Evolutionary conservation across 2,888 invertebrate species (phyloP), one percentile per base, ranked within the genome.

Genomic region (Caenorhabditis auriculariae): DNA sequence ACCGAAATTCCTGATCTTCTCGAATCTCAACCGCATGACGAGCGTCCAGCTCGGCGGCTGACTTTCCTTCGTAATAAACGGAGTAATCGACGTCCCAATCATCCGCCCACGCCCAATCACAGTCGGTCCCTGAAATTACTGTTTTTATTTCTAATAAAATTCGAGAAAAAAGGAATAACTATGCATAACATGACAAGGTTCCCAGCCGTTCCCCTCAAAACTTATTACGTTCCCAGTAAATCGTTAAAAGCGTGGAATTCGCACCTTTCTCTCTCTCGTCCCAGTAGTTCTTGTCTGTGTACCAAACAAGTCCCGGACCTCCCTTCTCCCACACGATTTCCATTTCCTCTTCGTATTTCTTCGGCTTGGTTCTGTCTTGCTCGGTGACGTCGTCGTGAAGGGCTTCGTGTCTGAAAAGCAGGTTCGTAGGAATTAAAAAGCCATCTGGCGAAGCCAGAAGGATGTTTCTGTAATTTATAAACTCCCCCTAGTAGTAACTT

Each of bases 1-100:
- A n/a, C n/a, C n/a, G n/a, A n/a, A n/a, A n/a, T n/a, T n/a, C n/a
- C 7, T 66, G 58, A 29, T 83, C 83, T 49, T 80, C 79, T 54
- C 84, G 67, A 77, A 86, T 85, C 48, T 80, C 77, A 9, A 84
- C 69, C 35, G 82, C 82, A 61, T 85, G 85, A 47, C 80, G 69
- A 1, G 84, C 83, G 76, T 86, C 86, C 68, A 83, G 84, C 67
- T 86, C 86, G 23, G 82, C 83, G 7, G 81, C 82, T 12, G 80
- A 81, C 58, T 75, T 72, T 26, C 72, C 72, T 55, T 84, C 84
- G 64, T 85, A 84, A 74, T 86, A 87, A 1, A 81, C 82, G 60
- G 83, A 82, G 82, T 85, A 85, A 68, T 87, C 86, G 2, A 87
- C 83, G 76, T 87, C 86, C 84, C 85, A 85, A 67, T 87, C 86